Evolutionary conservation across 1,140 invertebrate genomes (phyloP).

Genomic region (Lepidurus couesii): DNA sequence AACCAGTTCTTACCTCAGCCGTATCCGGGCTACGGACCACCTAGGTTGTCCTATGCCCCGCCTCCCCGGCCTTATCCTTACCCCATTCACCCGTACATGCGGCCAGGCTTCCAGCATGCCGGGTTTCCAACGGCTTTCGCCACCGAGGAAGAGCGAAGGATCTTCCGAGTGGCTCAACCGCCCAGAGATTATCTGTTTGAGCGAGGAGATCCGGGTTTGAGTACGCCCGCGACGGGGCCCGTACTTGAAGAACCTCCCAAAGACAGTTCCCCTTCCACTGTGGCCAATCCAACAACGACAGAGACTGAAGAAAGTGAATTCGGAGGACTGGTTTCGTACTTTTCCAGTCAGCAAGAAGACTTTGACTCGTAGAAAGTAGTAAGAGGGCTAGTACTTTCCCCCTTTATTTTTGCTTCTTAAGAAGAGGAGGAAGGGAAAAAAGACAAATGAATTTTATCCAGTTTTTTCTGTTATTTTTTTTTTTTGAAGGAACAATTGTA

Average conservation of each 20-base stretch:
- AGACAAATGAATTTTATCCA: too few species aligned
- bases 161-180: constrained; percentile 30
- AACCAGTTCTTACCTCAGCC: constrained; percentile 22
- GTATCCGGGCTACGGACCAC: constrained; percentile 24
- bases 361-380: constrained; percentile 48
- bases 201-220: background rate
- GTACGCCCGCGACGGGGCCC: background rate
- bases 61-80: constrained; percentile 28
- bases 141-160: constrained; percentile 32
- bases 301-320: constrained; percentile 58
- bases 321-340: constrained; percentile 79
- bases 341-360: constrained; percentile 76
- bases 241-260: constrained; percentile 26
- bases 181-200: constrained; percentile 17
- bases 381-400: too few species aligned
- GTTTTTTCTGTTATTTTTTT: background rate
- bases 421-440: too few species aligned
- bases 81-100: constrained; percentile 19
- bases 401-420: too few species aligned
- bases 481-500: background rate
- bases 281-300: background rate
- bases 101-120: constrained; percentile 30
- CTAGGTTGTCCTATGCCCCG: constrained; percentile 11
- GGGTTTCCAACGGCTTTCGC: constrained; percentile 32
- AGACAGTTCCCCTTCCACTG: constrained; percentile 20